Evolutionary conservation across 2,888 invertebrate genomes (phyloP).

Genomic region (Lypha dubia): DNA sequence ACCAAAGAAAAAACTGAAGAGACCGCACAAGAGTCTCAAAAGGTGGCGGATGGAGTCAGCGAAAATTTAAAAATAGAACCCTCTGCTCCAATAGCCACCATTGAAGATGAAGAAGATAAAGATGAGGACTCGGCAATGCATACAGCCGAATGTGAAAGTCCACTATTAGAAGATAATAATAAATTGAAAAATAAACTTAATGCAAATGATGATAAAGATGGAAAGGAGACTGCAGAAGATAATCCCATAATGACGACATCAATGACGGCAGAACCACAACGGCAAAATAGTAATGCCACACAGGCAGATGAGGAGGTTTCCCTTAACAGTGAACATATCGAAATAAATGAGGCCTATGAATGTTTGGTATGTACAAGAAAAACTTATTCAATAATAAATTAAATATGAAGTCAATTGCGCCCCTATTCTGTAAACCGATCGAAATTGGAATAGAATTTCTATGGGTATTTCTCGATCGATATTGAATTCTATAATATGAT

Average conservation of each 20-base stretch:
- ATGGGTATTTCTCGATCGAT: no score
- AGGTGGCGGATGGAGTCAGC: background rate
- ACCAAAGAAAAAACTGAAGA: conserved; percentile 48
- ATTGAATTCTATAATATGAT: background rate
- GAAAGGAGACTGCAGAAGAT: background rate
- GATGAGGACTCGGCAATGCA: conserved; percentile 70
- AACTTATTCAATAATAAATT: no score
- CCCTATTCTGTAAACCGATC: background rate
- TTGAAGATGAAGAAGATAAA: conserved; percentile 69
- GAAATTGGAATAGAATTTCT: background rate
- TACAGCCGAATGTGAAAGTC: conserved; percentile 69
- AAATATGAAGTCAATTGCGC: no score
- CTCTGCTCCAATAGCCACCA: conserved; percentile 64
- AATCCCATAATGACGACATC: conserved; percentile 46
- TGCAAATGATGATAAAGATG: conserved; percentile 28
- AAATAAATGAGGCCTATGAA: conserved; percentile 80
- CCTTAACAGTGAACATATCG: conserved; percentile 76
- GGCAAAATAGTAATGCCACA: conserved; percentile 70
- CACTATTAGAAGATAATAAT: conserved; percentile 33
- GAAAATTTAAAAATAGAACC: conserved; percentile 36
- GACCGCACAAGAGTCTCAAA: background rate
- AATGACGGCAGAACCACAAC: conserved; percentile 67
- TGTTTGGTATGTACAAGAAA: conserved; percentile 77
- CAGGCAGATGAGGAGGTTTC: conserved; percentile 63
- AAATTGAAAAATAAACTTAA: conserved; percentile 3